Base-by-base conservation (phyloP, 1,140 invertebrate genomes). In the Semibalanus balanoides region DNA sequence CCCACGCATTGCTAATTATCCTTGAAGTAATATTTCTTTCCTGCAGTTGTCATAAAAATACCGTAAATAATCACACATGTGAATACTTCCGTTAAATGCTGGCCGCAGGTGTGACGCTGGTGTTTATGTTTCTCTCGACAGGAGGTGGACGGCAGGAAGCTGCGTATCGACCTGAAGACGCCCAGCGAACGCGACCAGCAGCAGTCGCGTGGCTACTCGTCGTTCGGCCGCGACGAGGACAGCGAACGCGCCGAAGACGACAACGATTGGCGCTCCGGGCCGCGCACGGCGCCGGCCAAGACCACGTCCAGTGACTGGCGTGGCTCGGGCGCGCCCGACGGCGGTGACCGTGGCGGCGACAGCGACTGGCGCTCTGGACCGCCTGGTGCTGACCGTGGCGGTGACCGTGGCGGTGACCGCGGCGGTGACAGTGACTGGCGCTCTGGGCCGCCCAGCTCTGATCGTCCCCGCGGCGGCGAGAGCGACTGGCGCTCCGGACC, bases 191-290 rank as follows among this genome's bases (percentile, higher is more conserved):
- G 78, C 19, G 76, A 76, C 64, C 76, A 76, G 17, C 76, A 73
- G 72, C 74, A 75, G 35, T 51, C 76, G 31, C 69, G 77, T 29
- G 78, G 78, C 27, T 77, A 74, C 40, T 76, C 78, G n/a, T 75
- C 76, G 30, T 75, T 75, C 19, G 40, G 35, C 25, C 74, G 78
- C 22, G 76, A 77, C 31, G 78, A 78, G 14, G 78, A 78, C n/a
- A 51, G 77, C 28, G 77, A 78, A 17, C 77, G 75, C 28, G 77
- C 74, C 27, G 74, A 76, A 51, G 76, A 74, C n/a, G 74, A 77
- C 30, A 72, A 87, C 64, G 89, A 91, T 81, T 92, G 90, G 90
- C 85, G 90, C 30, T 87, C 88, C 5, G 88, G 87, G 0, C 87
- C 88, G 35, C 83, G 88, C 28, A 86, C 87, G 0, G 85, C 86